A percentile compares a stretch with the other conserved stretches of the same genome.
Evolutionary conservation across 2,797 vertebrate genomes (phyloP).

Genomic region (Periophthalmus magnuspinnatus): DNA sequence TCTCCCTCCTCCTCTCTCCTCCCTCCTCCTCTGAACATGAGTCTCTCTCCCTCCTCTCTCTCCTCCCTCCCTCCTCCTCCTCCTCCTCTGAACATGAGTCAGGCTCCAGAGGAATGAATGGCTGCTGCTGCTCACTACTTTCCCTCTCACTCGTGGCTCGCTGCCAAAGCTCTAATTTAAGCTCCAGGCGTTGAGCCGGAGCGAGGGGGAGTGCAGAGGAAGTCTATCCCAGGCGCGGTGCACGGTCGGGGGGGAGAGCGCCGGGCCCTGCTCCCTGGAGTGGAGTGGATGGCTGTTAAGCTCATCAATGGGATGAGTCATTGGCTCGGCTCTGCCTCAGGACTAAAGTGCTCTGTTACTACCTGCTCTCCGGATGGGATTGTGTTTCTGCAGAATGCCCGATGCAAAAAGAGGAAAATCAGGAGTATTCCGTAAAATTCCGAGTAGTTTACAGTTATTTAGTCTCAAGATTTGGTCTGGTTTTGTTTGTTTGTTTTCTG

Average conservation of each 20-base stretch:
- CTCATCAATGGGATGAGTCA: slow-evolving; percentile 80
- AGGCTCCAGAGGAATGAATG: slow-evolving; percentile 71
- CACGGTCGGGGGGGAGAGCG: slow-evolving; percentile 46
- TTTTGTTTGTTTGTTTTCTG: no score
- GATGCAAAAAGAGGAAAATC: slow-evolving; percentile 6
- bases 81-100: slow-evolving; percentile 58
- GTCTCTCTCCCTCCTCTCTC: no score
- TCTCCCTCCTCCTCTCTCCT: no score
- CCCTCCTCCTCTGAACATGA: no score
- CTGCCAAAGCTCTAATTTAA: slow-evolving; percentile 76
- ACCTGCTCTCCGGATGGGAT: slow-evolving; percentile 44
- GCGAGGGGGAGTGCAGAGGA: slow-evolving; percentile 64
- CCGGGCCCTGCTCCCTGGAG: slow-evolving; percentile 58
- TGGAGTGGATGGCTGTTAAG: slow-evolving; percentile 75
- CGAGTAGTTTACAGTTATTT: no score
- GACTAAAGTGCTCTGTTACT: slow-evolving; percentile 52
- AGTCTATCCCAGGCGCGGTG: slow-evolving; percentile 61
- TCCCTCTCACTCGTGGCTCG: slow-evolving; percentile 62
- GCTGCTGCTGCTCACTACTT: slow-evolving; percentile 57
- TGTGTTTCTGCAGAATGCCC: slow-evolving; percentile 25
- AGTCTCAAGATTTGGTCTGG: no score
- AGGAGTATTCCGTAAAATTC: not conserved
- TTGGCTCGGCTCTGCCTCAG: slow-evolving; percentile 57
- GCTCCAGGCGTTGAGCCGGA: slow-evolving; percentile 69
- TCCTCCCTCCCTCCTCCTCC: slow-evolving; percentile 16